Evolutionary conservation across 2,797 vertebrate species (phyloP).

Genomic region (Pteropus rufus): DNA sequence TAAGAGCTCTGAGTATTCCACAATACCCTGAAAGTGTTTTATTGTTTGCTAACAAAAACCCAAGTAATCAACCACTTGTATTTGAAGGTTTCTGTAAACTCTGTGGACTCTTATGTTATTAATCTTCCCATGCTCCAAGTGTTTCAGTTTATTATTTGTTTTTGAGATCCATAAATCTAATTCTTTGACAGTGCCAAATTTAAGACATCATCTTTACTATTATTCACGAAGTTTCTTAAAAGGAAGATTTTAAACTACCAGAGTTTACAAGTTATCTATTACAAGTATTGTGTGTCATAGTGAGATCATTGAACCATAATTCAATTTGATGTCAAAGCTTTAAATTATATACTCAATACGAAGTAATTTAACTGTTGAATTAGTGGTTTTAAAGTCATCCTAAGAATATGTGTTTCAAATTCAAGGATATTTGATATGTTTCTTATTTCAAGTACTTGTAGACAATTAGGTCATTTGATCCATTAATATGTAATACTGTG

Average conservation of each 20-base stretch:
- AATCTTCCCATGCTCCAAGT: neutral
- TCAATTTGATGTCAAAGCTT: slow-evolving; percentile 63
- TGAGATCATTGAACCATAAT: slow-evolving; percentile 56
- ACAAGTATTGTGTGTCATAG: slow-evolving; percentile 44
- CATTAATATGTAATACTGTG: neutral
- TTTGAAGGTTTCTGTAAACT: neutral
- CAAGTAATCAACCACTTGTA: neutral
- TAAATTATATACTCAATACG: slow-evolving; percentile 46
- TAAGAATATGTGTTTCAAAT: slow-evolving; percentile 47
- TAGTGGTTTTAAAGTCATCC: slow-evolving; percentile 38
- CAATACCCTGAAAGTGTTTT: neutral
- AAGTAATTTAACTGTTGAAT: slow-evolving; percentile 57
- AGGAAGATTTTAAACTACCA: slow-evolving; percentile 41
- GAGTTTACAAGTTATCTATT: slow-evolving; percentile 49
- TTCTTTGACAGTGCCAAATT: slow-evolving; percentile 3
- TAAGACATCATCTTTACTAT: neutral
- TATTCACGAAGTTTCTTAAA: slow-evolving; percentile 47
- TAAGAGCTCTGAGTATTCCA: neutral
- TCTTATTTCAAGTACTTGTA: slow-evolving; percentile 7
- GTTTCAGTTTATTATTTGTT: slow-evolving; percentile 23
- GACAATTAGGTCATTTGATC: neutral
- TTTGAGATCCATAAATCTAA: slow-evolving; percentile 56
- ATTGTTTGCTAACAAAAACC: neutral
- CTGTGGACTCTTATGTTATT: neutral
- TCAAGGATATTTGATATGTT: neutral